Evolutionary conservation across 2,888 invertebrate genomes (phyloP), one percentile per base, ranked within the genome.

Genomic region (Leptopilina myrica): DNA sequence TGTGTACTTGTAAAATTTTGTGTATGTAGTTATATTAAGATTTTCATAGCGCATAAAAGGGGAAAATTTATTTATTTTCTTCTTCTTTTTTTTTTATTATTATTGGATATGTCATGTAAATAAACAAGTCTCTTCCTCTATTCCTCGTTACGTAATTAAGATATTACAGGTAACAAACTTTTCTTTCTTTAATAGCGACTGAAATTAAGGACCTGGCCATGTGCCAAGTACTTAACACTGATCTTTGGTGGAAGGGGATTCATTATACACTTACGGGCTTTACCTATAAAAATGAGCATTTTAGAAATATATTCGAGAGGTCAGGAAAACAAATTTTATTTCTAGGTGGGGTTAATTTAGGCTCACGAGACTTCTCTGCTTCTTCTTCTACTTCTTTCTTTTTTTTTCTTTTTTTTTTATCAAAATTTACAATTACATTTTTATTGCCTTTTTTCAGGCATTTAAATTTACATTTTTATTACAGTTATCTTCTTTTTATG

Each of bases 221-320:
- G 33, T 9, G 56, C 73, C 73, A 73, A 59, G 73, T 73, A 73
- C 73, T 73, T 73, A 73, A 73, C 56, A 73, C 73, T 73, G 56
- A 73, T 73, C 56, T 73, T 67, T 53, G n/a, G 11, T 59, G 33
- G 73, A 73, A 73, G 73, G 73, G 73, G 73, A 33, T 56, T 56
- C 73, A 73, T 73, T 73, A 73, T 59, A 73, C 73, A 33, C 56
- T 59, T 73, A 73, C 53, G n/a, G 56, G 56, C 56, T 73, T 33
- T 56, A 73, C 33, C 33, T 33, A 73, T 56, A 56, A 56, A 73
- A 73, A 73, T 14, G 33, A 40, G 9, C 14, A 12, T 15, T 56
- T 56, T 33, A 53, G 33, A 73, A 73, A 53, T 26, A 69, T 49
- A 33, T 15, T n/a, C 53, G 4, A 73, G 53, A 73, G 56, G 56